Evolutionary conservation across 2,113 vertebrate species (phyloP).

Genomic region (Microtus pennsylvanicus): DNA sequence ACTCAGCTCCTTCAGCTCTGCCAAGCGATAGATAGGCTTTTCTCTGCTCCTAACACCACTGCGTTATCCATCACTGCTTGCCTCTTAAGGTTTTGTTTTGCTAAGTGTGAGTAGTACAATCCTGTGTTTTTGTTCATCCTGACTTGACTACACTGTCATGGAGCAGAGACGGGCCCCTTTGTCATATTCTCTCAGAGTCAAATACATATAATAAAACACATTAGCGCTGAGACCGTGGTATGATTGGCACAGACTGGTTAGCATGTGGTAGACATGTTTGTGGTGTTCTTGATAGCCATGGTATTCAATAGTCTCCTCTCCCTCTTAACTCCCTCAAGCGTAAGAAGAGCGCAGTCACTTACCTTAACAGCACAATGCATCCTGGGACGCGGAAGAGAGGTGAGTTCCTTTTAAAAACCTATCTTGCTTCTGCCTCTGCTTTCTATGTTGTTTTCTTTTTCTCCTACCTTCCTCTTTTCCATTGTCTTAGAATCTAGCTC

Average conservation of each 20-base stretch:
- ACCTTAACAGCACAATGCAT: constrained; percentile 98
- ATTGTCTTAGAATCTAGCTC: constrained; percentile 42
- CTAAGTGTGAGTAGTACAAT: constrained; percentile 26
- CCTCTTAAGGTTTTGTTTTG: not conserved
- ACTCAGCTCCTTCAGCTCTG: not conserved
- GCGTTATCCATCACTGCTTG: constrained; percentile 34
- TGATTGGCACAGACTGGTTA: not conserved
- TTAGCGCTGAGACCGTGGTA: not conserved
- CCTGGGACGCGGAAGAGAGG: constrained; percentile 98
- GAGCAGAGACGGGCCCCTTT: constrained; percentile 58
- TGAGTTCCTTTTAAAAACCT: constrained; percentile 83
- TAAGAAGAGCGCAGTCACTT: constrained; percentile 98
- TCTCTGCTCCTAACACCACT: constrained; percentile 27
- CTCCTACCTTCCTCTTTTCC: not conserved
- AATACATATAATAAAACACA: not conserved
- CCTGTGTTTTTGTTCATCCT: not conserved
- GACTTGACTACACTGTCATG: not conserved
- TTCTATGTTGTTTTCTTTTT: constrained; percentile 62
- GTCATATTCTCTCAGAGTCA: constrained; percentile 55
- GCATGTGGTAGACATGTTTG: not conserved
- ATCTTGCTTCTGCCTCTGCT: constrained; percentile 66
- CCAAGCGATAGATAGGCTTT: not conserved
- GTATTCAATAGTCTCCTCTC: constrained; percentile 41
- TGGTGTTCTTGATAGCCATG: constrained; percentile 1
- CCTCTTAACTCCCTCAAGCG: constrained; percentile 89